Base-by-base conservation (phyloP, 2,797 vertebrate species). In the Pipistrellus pygmaeus region DNA sequence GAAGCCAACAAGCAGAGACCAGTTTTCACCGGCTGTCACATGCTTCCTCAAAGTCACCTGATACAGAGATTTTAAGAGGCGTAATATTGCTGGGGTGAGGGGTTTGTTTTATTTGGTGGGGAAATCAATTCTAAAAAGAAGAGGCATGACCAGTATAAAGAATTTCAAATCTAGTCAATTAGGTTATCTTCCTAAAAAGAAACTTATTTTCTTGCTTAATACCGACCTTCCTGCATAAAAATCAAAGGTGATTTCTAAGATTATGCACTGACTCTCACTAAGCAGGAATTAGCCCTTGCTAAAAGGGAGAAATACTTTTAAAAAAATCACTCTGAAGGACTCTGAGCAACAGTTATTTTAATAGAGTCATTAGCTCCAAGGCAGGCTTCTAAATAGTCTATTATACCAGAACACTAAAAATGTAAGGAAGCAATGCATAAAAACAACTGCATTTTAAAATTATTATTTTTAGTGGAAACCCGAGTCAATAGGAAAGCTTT, bases 221-320 rank as follows among this genome's bases (percentile, higher is more conserved):
- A 35, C 13, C 20, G 48, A 55, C 7, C 20, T 87, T 93, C 1
- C 51, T 44, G 6, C 8, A 66, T 57, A 32, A 48, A 96, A 86
- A 73, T 27, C 51, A 75, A 87, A 87, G 72, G n/a, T 91, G n/a
- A 46, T 69, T 87, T 83, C 55, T 60, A 93, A 85, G 60, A 73
- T 55, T 8, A 41, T 2, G 6, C 30, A 20, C 14, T 78, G 75
- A 84, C 44, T 82, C 55, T 87, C 44, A 38, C 66, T 77, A 75
- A 72, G 51, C 41, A 17, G 69, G 53, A 88, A 85, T 77, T 44
- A 72, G 60, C 68, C 27, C 18, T 30, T 64, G 71, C 32, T 60
- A n/a, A 69, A 87, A 83, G 35, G 57, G 81, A 85, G 69, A 53
- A 44, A 71, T 46, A 23, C 12, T 69, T 72, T 2, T 2, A 0